These are phyloP conservation scores for Hirudinaria manillensis DNA, from an alignment of 2,888 invertebrate species.

Conservation along the genomic window DNA sequence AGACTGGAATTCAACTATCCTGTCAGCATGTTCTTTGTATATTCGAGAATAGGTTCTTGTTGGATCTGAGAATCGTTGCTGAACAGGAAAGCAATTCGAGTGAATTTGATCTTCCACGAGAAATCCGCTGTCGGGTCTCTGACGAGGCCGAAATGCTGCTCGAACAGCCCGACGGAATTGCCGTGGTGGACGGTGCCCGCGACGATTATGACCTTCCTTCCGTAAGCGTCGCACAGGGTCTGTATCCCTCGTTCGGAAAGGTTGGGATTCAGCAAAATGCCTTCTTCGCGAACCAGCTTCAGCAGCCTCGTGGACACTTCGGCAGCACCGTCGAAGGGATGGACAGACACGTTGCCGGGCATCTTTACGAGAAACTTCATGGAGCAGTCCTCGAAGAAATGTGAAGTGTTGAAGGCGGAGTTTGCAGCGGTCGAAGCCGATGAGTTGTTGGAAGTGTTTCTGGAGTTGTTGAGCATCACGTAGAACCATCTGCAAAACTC, in stretches of 20 bases:
- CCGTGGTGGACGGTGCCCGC: conserved; percentile 64
- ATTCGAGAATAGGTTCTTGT: not conserved
- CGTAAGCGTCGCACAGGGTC: conserved; percentile 62
- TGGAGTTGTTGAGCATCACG: conserved; percentile 42
- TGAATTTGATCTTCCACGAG: conserved; percentile 66
- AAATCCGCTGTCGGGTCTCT: conserved; percentile 63
- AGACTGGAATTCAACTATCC: no score
- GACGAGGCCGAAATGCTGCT: conserved; percentile 63
- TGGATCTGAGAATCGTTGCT: not conserved
- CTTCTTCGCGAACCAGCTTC: conserved; percentile 42
- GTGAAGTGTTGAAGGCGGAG: conserved; percentile 38
- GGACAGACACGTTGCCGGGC: conserved; percentile 31
- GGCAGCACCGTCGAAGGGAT: conserved; percentile 40
- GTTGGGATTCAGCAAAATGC: conserved; percentile 61
- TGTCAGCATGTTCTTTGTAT: not conserved
- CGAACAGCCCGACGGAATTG: conserved; percentile 62
- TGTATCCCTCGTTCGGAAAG: conserved; percentile 59
- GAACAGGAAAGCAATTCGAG: conserved; percentile 41
- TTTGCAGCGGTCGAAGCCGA: conserved; percentile 39
- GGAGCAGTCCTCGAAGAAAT: conserved; percentile 46
- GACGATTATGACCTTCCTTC: conserved; percentile 61
- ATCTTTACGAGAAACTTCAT: conserved; percentile 40
- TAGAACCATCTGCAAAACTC: conserved; percentile 49
- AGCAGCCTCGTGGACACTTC: conserved; percentile 42
- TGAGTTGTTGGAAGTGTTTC: not conserved